These are phyloP conservation scores for Blastomussa wellsi DNA, from an alignment of 92 coral and sea anemone species.

Conservation along the genomic window DNA sequence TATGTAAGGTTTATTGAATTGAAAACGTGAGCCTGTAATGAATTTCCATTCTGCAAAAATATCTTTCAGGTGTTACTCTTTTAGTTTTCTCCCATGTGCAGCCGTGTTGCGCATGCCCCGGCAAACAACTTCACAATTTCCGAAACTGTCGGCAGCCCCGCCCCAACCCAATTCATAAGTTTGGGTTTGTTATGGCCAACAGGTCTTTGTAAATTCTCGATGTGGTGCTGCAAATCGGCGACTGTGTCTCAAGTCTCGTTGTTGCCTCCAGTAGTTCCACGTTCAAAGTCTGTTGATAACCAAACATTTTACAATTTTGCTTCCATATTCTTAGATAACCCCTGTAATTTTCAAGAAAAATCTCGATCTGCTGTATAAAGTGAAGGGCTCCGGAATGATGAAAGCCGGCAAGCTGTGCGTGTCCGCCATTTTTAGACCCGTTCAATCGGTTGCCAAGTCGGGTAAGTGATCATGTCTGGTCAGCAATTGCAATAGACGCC, in stretches of 20 bases:
- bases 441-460: conserved; percentile 71
- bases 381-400: conserved; percentile 68
- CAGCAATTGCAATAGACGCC: neutral
- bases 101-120: too few relatives aligned
- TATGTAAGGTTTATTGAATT: too few relatives aligned
- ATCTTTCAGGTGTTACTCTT: too few relatives aligned
- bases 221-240: too few relatives aligned
- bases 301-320: neutral
- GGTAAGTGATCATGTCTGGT: conserved; percentile 43
- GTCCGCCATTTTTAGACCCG: conserved; percentile 78
- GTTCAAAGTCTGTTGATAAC: neutral
- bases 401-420: conserved; percentile 78
- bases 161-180: too few relatives aligned
- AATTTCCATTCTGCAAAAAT: too few relatives aligned
- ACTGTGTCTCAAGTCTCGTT: neutral
- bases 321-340: conserved; percentile 42
- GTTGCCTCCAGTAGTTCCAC: neutral
- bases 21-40: too few relatives aligned
- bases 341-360: conserved; percentile 69
- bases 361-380: conserved; percentile 70
- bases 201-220: too few relatives aligned
- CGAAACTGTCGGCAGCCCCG: too few relatives aligned
- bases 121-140: too few relatives aligned
- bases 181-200: too few relatives aligned
- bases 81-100: too few relatives aligned